These are phyloP conservation scores for Drosophila micromelanica DNA, from an alignment of 1,140 invertebrate species.

Conservation along the genomic window DNA sequence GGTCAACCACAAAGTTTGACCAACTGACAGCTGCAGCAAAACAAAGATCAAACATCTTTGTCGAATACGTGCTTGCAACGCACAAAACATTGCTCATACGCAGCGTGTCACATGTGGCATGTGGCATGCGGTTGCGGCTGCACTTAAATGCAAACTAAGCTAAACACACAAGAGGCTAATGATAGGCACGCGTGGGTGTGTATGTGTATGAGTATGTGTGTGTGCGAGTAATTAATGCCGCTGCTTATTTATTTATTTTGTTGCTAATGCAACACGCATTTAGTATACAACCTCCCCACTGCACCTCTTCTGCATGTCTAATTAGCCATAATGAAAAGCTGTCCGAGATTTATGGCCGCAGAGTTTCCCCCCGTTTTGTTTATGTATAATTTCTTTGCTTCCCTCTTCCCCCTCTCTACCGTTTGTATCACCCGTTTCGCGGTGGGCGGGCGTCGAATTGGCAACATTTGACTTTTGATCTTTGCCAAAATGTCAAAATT, in stretches of 20 bases:
- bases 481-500: conserved; percentile 51
- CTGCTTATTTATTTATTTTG: conserved; percentile 54
- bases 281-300: background rate
- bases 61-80: background rate
- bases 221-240: conserved; percentile 38
- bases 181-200: conserved; percentile 9
- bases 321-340: conserved; percentile 62
- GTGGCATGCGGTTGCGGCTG: conserved; percentile 2
- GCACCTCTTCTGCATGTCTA: conserved; percentile 11
- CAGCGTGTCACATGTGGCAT: conserved; percentile 15
- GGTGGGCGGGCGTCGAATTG: conserved; percentile 29
- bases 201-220: background rate
- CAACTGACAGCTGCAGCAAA: conserved; percentile 4
- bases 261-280: conserved; percentile 44
- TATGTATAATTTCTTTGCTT: conserved; percentile 18
- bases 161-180: conserved; percentile 14
- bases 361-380: conserved; percentile 33
- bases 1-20: conserved; percentile 2
- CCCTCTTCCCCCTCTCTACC: background rate
- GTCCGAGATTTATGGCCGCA: conserved; percentile 43
- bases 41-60: conserved; percentile 5
- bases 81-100: conserved; percentile 33
- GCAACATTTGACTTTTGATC: conserved; percentile 52
- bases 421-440: conserved; percentile 9
- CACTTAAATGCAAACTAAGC: conserved; percentile 26